These are phyloP conservation scores for Sternarchorhynchus goeldii DNA, from an alignment of 2,797 vertebrate species.

Conservation along the genomic window DNA sequence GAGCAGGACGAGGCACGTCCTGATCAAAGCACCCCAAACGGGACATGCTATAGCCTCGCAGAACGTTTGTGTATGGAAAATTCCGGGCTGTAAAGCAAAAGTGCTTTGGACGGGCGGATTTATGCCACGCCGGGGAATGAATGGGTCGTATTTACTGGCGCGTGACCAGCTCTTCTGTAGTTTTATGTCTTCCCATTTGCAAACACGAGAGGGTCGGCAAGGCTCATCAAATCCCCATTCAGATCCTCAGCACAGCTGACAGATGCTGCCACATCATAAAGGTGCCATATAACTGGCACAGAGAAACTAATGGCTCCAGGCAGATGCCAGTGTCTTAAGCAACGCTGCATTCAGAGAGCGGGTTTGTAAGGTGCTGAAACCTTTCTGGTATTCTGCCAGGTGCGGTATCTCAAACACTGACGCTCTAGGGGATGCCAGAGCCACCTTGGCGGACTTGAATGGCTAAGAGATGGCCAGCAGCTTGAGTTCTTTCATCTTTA, in stretches of 20 bases:
- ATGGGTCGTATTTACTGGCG: conserved; percentile 1
- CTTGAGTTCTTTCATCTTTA: conserved; percentile 61
- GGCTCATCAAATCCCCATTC: conserved; percentile 38
- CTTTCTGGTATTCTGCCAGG: conserved; percentile 25
- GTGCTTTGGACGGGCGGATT: conserved; percentile 17
- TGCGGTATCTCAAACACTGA: conserved; percentile 31
- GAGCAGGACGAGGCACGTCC: neutral
- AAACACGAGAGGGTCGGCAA: conserved; percentile 25
- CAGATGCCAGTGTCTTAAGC: conserved; percentile 60
- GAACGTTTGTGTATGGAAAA: conserved; percentile 28
- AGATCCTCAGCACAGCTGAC: conserved; percentile 41
- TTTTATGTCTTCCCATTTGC: conserved; percentile 26
- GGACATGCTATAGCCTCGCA: neutral
- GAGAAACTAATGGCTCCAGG: conserved; percentile 27
- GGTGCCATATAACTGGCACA: conserved; percentile 17
- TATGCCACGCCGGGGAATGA: conserved; percentile 20
- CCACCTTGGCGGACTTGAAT: conserved; percentile 56
- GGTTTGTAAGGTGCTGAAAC: neutral
- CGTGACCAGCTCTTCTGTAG: conserved; percentile 4
- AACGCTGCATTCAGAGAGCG: conserved; percentile 44
- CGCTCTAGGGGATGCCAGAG: neutral
- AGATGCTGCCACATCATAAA: conserved; percentile 52
- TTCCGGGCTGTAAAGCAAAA: conserved; percentile 19
- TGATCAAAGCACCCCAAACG: neutral
- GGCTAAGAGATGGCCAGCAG: conserved; percentile 18